Base-by-base conservation (phyloP, 2,797 vertebrate genomes). In the Pseudochromis fuscus region DNA sequence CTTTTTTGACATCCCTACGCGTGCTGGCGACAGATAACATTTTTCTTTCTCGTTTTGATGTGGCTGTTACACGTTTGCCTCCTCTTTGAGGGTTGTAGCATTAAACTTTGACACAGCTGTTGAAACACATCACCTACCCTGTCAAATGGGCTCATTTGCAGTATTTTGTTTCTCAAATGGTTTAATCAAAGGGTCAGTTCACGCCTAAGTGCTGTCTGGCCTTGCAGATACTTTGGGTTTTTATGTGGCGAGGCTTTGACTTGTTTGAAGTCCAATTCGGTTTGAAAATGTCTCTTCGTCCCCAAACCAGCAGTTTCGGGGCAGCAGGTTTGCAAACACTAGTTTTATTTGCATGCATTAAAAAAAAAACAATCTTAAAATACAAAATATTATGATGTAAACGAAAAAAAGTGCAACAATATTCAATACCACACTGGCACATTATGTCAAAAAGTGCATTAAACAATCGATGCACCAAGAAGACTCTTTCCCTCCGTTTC, bases 81-180 rank as follows among this genome's bases (percentile, higher is more conserved):
- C 42, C 19, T 21, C 66, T 75, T 68, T 67, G 52, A 67, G 49
- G 68, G 46, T 25, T 68, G 33, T 21, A 16, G 60, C 66, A 52
- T 60, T 70, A 31, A 61, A 70, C 52, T 48, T 27, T 53, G 66
- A 80, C 52, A 13, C 5, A 46, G 55, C 23, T 67, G 75, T 30
- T 64, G 58, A 76, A 69, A 56, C 33, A 8, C 24, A 57, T 27
- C 35, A 37, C 2, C 60, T 60, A 51, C 64, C 72, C 30, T 64
- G 79, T 75, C 25, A 58, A 45, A 72, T 25, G 2, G n/a, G 27
- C 35, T 72, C 31, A 65, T 73, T 77, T 45, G 51, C 60, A 69
- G 59, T 38, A 37, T 70, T 75, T 62, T 31, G 42, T 73, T 59
- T 79, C 35, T 55, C 49, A 76, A 82, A 67, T 46, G 30, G 61